phyloP scores from a whole-genome alignment of 2,797 vertebrate species.

The Melanotaenia boesemani region DNA sequence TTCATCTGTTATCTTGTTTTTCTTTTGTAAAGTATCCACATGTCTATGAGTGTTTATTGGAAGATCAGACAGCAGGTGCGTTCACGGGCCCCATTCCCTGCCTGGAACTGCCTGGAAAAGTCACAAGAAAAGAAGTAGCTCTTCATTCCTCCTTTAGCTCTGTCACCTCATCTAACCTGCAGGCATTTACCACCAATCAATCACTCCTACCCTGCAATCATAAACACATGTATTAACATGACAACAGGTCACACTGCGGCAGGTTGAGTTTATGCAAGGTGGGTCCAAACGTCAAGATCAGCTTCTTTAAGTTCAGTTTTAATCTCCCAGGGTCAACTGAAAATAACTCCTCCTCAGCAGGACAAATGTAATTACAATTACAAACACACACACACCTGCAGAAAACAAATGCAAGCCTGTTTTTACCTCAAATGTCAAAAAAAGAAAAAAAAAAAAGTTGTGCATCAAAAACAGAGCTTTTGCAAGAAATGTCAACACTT shows the following conservation, averaged over 20 bases:
- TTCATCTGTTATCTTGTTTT: neutral
- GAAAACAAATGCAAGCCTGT: too few relatives aligned
- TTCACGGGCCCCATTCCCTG: conserved; percentile 39
- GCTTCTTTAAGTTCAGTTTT: too few relatives aligned
- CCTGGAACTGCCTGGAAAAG: conserved; percentile 46
- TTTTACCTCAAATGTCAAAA: too few relatives aligned
- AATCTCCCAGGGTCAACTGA: too few relatives aligned
- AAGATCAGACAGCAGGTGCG: conserved; percentile 23
- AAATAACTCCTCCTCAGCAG: too few relatives aligned
- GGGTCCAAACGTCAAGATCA: neutral
- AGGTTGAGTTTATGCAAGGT: conserved; percentile 44
- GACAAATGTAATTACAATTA: too few relatives aligned
- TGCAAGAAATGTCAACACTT: too few relatives aligned
- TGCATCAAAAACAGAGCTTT: neutral
- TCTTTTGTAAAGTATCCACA: too few relatives aligned
- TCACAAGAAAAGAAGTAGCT: conserved; percentile 46
- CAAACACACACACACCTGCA: too few relatives aligned
- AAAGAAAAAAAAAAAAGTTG: too few relatives aligned
- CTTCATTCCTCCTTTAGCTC: conserved; percentile 39
- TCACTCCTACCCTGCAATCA: conserved; percentile 60
- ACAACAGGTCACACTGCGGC: conserved; percentile 62
- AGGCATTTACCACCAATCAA: conserved; percentile 63
- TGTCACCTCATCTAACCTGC: conserved; percentile 48
- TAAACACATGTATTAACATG: conserved; percentile 72
- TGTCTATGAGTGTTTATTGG: neutral